These are phyloP conservation scores for Cladorhizidae sp. DNA, from an alignment of 37 sponge, comb jelly and placozoan species.

Conservation along the genomic window DNA sequence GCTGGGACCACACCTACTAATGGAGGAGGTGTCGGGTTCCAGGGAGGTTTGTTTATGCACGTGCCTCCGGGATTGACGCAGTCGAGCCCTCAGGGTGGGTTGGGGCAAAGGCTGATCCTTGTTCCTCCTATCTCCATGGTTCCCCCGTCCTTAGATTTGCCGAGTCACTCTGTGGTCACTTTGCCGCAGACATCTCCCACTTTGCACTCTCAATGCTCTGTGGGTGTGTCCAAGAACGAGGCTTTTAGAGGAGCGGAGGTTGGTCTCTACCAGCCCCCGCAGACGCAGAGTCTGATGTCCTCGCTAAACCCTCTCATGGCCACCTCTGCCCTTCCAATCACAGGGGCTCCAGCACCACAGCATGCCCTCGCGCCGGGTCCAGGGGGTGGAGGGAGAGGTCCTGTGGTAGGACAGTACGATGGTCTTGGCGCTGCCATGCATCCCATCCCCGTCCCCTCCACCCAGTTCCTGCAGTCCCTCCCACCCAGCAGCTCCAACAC, in stretches of 20 bases:
- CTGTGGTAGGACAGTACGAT: not conserved
- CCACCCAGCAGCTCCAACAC: constrained; percentile 12
- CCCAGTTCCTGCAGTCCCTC: constrained; percentile 1
- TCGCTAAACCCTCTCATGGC: constrained; percentile 7
- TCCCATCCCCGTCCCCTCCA: not conserved
- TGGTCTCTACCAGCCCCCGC: not conserved
- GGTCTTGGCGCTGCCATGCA: not conserved
- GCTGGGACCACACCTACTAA: not conserved
- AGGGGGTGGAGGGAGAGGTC: constrained; percentile 9
- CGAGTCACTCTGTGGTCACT: not conserved
- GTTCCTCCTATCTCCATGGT: not conserved
- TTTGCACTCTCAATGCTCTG: not conserved
- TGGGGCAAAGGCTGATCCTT: not conserved
- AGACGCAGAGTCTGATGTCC: constrained; percentile 8
- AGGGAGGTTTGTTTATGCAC: not conserved
- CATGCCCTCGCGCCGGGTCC: not conserved
- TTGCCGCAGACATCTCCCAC: not conserved
- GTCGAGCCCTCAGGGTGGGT: not conserved
- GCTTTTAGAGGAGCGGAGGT: not conserved
- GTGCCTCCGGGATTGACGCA: not conserved
- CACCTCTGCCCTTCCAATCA: not conserved
- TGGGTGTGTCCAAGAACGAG: not conserved
- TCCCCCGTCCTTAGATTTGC: not conserved
- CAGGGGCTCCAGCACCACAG: not conserved
- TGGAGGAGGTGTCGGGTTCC: not conserved